Base-by-base conservation (phyloP, 2,888 invertebrate species). In the Uloborus plumipes region DNA sequence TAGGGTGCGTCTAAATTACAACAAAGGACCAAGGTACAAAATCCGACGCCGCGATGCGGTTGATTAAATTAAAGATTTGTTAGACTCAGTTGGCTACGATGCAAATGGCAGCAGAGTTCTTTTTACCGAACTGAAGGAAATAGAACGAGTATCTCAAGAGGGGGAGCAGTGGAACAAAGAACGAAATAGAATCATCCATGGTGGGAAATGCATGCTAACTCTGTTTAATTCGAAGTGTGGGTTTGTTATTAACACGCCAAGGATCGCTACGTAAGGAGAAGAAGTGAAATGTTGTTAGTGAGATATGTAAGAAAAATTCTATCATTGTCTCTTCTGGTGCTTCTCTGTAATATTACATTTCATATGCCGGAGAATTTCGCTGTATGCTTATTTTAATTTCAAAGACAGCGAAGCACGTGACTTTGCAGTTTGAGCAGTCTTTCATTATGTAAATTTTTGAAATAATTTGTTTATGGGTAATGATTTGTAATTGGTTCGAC, bases 21-120 rank as follows among this genome's bases (percentile, higher is more conserved):
- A 58, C 69, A 58, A 69, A 69, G 75, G 47, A 64, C 64, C 47
- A 13, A 39, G 64, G 18, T 3, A n/a, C 64, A 64, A 64, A 64
- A 47, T 64, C 64, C 64, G 64, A 64, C 49, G 14, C 20, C 65
- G 39, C 18, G 18, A 16, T 39, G 16, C n/a, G n/a, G 2, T 20
- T 55, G 55, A 55, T 55, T 55, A n/a, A 55, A 20, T 55, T 55
- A 55, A 55, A 20, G 55, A 39, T 39, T 39, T 39, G 39, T 39
- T 39, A 39, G 55, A 55, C 66, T 47, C 66, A 51, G 9, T 22
- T 26, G 66, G 51, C 64, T 49, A 64, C 64, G 64, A 7, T 47
- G 64, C n/a, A 66, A 66, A 66, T 66, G 66, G 66, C 26, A 22
- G 15, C 50, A 26, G 66, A 51, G 51, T 51, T 51, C 51, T 50